Percentiles rank a stretch among this genome's conserved stretches.
Conservation (phyloP, 2,888 invertebrate genomes). For the Volucella inflata region DNA sequence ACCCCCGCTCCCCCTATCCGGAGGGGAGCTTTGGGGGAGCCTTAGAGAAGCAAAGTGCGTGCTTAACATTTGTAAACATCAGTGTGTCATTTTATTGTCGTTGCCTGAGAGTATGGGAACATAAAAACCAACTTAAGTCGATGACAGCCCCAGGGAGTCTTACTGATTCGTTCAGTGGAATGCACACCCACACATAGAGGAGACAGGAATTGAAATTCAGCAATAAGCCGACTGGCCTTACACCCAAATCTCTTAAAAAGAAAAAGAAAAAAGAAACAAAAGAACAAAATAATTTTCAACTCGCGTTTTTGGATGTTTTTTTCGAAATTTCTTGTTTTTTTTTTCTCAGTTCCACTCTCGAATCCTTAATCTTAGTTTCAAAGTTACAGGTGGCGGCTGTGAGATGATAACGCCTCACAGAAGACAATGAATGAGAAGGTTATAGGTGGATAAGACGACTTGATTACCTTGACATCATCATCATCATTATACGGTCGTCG, state of each 20-base stretch:
- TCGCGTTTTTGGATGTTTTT: conserved; percentile 32
- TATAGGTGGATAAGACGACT: conserved; percentile 57
- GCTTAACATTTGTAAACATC: conserved; percentile 74
- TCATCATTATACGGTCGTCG: conserved; percentile 62
- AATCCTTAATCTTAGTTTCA: conserved; percentile 40
- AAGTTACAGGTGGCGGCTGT: conserved; percentile 68
- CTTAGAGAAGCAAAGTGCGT: conserved; percentile 62
- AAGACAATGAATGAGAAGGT: conserved; percentile 8
- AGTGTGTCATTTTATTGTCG: conserved; percentile 63
- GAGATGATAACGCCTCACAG: not conserved
- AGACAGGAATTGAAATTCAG: conserved; percentile 13
- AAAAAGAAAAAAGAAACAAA: conserved; percentile 1
- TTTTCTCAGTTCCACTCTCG: not conserved
- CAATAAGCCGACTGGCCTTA: no score
- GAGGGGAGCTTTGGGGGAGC: not conserved
- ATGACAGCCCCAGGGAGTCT: not conserved
- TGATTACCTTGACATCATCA: conserved; percentile 71
- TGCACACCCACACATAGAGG: not conserved
- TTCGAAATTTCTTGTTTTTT: not conserved
- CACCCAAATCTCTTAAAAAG: not conserved
- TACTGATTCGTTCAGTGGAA: not conserved
- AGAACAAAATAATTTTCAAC: conserved; percentile 42
- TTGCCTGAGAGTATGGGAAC: conserved; percentile 16
- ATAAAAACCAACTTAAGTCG: conserved; percentile 48
- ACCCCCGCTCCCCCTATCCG: conserved; percentile 2